Evolutionary conservation across 2,888 invertebrate species (phyloP).

Genomic region (Gymnosoma rotundatum): DNA sequence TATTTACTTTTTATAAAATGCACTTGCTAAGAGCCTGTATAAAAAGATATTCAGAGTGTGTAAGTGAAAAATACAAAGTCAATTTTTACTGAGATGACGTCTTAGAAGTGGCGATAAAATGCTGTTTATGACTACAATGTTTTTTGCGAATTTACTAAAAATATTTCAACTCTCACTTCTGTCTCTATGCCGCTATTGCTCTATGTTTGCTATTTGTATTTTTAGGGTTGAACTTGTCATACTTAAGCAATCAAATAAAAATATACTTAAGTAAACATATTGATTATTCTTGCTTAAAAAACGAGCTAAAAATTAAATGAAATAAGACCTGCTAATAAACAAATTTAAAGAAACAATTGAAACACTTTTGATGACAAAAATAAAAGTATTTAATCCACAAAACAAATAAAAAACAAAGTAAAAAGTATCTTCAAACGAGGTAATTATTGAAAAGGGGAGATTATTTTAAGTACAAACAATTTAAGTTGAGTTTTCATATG

Average conservation of each 20-base stretch:
- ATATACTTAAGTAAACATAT: constrained; percentile 60
- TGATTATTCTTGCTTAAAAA: constrained; percentile 64
- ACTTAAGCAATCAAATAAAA: constrained; percentile 37
- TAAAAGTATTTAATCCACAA: constrained; percentile 36
- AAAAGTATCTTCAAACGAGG: no score
- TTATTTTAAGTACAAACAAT: no score
- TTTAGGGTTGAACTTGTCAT: constrained; percentile 64
- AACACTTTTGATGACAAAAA: constrained; percentile 5
- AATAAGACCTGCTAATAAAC: constrained; percentile 13
- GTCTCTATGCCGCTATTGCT: not conserved
- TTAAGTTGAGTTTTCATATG: no score
- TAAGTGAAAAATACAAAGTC: constrained; percentile 40
- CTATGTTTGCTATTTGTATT: constrained; percentile 25
- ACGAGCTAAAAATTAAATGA: constrained; percentile 44
- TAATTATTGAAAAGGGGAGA: no score
- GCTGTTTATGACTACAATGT: constrained; percentile 22
- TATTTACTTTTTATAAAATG: no score
- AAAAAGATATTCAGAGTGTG: constrained; percentile 30
- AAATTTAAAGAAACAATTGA: not conserved
- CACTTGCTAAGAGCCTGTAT: constrained; percentile 2
- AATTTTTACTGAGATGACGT: constrained; percentile 51
- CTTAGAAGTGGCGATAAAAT: no score
- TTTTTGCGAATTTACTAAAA: no score
- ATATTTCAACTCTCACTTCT: constrained; percentile 8
- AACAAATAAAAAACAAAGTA: not conserved